Evolutionary conservation across 2,888 invertebrate genomes (phyloP), one percentile per base, ranked within the genome.

Genomic region (Ophonus ardosiacus): DNA sequence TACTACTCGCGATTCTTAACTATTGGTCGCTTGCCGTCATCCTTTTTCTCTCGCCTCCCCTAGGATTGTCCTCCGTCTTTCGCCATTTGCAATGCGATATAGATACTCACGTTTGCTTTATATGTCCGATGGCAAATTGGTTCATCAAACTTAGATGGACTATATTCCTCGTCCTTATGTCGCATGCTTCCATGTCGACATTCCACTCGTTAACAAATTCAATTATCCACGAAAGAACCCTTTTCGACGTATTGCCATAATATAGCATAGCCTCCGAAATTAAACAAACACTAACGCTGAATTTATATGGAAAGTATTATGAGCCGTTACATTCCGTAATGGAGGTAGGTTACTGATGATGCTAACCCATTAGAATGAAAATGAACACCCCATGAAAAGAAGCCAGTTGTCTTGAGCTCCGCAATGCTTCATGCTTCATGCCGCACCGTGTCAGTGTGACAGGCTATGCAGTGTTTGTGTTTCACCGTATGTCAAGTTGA

Each of bases 401-500:
- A 51, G 13, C 43, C 43, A 31, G 31, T 4, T 51, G 43, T 10
- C 10, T 51, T 51, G 43, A 2, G 8, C 43, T 13, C 10, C 43
- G 43, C 43, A 51, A 51, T 13, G 13, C 31, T 31, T 31, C 31
- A 4, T 31, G 31, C 31, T 5, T 31, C 5, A 31, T 31, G 10
- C 15, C 38, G 38, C 17, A 38, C 71, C 71, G 71, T 71, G 40
- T 43, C 71, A 71, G 71, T 43, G 43, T 71, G 71, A 78, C 76
- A 57, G 15, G 40, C 56, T 56, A 59, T 63, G 84, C 78, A 84
- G 74, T 84, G 78, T 84, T 63, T 78, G 59, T 84, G 78, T 84
- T 76, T 84, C 57, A 83, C 31, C 83, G 76, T 61, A 82, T 84
- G 87, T 86, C 86, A 87, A 84, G 86, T 65, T 85, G 71, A 86